These are phyloP conservation scores for Malurus alboscapulatus DNA, from an alignment of 2,113 vertebrate genomes.

Conservation along the genomic window DNA sequence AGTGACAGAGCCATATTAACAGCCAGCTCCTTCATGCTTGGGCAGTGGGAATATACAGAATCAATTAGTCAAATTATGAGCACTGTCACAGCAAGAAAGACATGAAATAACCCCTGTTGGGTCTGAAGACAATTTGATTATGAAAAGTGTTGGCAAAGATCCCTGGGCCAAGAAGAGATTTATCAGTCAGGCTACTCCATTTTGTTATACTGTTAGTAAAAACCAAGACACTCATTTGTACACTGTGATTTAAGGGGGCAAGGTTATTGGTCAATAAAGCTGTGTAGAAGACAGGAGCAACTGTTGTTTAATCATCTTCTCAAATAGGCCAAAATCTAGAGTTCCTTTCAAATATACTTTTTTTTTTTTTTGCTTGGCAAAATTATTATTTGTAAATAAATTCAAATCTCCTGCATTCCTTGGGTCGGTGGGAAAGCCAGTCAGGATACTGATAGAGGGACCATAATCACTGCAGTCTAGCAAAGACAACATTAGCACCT, in stretches of 20 bases:
- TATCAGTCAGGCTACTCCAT: background rate
- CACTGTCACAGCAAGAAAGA: background rate
- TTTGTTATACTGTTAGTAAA: background rate
- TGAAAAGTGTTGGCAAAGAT: background rate
- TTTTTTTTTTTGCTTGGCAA: background rate
- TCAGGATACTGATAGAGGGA: background rate
- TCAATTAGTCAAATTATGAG: background rate
- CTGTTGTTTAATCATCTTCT: background rate
- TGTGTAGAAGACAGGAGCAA: background rate
- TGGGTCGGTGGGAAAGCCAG: background rate
- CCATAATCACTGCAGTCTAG: background rate
- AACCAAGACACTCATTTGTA: background rate
- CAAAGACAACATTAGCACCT: background rate
- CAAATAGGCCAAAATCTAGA: background rate
- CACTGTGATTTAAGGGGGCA: background rate
- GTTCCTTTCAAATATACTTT: background rate
- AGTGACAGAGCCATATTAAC: background rate
- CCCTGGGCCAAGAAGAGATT: background rate
- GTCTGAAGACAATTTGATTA: background rate
- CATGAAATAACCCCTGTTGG: background rate
- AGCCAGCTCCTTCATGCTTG: background rate
- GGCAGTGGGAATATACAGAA: background rate
- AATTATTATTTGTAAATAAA: background rate
- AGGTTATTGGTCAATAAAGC: background rate
- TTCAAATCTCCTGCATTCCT: background rate